phyloP scores from a whole-genome alignment of 2,113 vertebrate genomes.

The Eudorcas thomsonii region DNA sequence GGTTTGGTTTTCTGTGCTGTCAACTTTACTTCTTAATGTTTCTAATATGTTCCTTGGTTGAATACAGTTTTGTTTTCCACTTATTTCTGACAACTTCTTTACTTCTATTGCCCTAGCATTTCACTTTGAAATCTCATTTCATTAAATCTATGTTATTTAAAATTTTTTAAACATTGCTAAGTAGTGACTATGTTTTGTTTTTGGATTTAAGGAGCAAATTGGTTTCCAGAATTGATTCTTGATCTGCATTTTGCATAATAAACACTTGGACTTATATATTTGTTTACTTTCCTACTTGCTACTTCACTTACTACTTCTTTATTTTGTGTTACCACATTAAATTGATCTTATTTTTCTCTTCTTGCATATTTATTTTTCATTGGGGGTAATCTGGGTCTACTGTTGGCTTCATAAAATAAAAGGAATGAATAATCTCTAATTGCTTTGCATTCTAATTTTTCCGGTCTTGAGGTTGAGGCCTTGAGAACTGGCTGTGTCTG shows the following conservation, averaged over 20 bases:
- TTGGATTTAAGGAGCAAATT: background rate
- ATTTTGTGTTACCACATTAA: background rate
- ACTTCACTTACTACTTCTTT: background rate
- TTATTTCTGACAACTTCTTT: background rate
- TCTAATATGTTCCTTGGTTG: background rate
- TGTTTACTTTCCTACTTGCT: background rate
- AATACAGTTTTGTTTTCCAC: background rate
- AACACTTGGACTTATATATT: background rate
- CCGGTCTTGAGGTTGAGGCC: background rate
- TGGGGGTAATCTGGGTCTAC: background rate
- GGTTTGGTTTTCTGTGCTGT: background rate
- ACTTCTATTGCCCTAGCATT: background rate
- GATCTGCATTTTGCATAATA: background rate
- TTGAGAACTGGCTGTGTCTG: background rate
- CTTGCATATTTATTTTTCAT: background rate
- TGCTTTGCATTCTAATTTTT: background rate
- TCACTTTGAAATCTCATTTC: background rate
- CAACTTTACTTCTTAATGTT: background rate
- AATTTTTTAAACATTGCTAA: background rate
- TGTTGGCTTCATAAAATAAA: background rate
- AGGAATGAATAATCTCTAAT: background rate
- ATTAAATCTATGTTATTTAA: background rate
- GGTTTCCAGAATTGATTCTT: background rate
- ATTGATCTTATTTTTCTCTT: background rate
- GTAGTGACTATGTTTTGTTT: background rate